Base-by-base conservation (phyloP, 2,888 invertebrate species). In the Drosophila pullipes region DNA sequence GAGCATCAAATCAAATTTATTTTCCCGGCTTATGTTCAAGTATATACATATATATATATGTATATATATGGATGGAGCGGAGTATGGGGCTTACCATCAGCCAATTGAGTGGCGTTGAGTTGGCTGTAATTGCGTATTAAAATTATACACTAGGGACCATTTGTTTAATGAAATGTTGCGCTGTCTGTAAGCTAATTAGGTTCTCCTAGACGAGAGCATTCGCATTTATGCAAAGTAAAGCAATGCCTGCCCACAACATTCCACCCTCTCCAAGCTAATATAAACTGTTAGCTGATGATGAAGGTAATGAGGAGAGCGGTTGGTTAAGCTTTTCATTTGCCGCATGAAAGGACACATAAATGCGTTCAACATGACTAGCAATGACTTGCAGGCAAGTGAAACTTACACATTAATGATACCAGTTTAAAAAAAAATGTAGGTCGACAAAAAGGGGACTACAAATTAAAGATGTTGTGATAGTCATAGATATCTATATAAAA, bases 121-220 rank as follows among this genome's bases (percentile, higher is more conserved):
- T 76, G 80, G 72, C 75, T 82, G 84, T 89, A 85, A 85, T 89
- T 89, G 85, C 81, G 85, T 89, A 89, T 85, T 89, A 85, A 89
- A 86, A 85, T 85, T 86, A 86, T 82, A 81, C 85, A 81, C 85
- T 74, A 67, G 89, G 76, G 85, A 85, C 87, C 82, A 89, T 85
- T 85, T 85, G 85, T 86, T 78, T 88, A 85, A 85, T 88, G 85
- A 89, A 85, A 89, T 89, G 85, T 78, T 78, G 82, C 82, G 78
- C 61, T 85, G 81, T 72, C 77, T 82, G 76, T 82, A 74, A 83
- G 78, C 85, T 86, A 89, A 85, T 85, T 89, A 83, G 84, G 57
- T 84, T 79, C 69, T 75, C 74, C 69, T 69, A 65, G 68, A 68
- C 64, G 57, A 53, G 55, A 53, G 55, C 47, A 37, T 61, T 66